Evolutionary conservation across 2,888 invertebrate genomes (phyloP), one percentile per base, ranked within the genome.

Genomic region (Tetropium fuscum): DNA sequence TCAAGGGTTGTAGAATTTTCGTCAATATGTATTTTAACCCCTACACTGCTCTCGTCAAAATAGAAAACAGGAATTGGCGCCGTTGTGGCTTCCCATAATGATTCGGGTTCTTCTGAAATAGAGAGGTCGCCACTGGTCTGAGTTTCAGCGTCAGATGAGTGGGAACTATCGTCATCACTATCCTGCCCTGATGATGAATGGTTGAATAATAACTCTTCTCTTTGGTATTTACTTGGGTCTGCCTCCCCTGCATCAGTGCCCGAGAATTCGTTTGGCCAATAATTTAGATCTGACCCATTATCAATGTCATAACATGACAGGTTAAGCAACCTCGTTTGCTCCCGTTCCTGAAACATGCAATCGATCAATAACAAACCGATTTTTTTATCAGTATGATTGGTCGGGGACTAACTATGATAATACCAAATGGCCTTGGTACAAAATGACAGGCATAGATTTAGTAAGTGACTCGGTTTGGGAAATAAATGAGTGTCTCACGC

Each of bases 1-100:
- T 30, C 30, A 11, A 30, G n/a, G 10, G 30, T n/a, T 30, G 30
- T 30, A 30, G 30, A 10, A 30, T 30, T 7, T 10, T n/a, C 10
- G n/a, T 11, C 30, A n/a, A 30, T 30, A 30, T 30, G n/a, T 30
- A 30, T 30, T 30, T 30, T 30, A 30, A n/a, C n/a, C 11, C 30
- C n/a, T 30, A 30, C 30, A 30, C 11, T 30, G 11, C n/a, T 48
- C 30, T 55, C n/a, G 30, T 30, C 30, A 30, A 30, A 30, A 10
- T 11, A n/a, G 11, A 30, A 30, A 30, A 10, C 30, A 4, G 30
- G n/a, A 30, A 30, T n/a, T n/a, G 30, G 30, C 11, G n/a, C n/a
- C 2, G 11, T 11, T 2, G 30, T 10, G 2, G n/a, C 30, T 30
- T 30, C 30, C 30, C 30, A n/a, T 10, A 7, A 30, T 10, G 30